phyloP scores from a whole-genome alignment of 2,888 invertebrate species.

The Dryococelus australis region DNA sequence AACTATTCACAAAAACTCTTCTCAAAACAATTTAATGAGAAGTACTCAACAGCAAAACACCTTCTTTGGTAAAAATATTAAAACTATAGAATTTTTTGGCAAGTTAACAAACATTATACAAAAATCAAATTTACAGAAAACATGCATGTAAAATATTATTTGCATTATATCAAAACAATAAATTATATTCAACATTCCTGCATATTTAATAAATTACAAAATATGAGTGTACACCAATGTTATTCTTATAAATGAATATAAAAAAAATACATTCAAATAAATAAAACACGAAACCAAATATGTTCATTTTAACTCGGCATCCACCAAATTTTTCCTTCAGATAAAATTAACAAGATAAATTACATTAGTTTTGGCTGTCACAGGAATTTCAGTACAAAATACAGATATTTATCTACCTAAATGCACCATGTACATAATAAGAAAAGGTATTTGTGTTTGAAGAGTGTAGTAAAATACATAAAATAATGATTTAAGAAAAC shows the following conservation, averaged over 20 bases:
- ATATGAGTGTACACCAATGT: neutral
- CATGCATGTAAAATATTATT: neutral
- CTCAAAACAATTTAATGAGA: neutral
- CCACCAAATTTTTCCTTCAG: neutral
- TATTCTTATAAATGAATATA: neutral
- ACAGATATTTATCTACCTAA: neutral
- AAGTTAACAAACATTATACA: neutral
- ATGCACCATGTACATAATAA: neutral
- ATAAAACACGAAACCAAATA: neutral
- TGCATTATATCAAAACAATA: slow-evolving; percentile 11
- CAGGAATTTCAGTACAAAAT: neutral
- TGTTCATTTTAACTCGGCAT: too few species aligned
- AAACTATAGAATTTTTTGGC: neutral
- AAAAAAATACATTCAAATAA: neutral
- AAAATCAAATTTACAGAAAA: neutral
- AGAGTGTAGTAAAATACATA: neutral
- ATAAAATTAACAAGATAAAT: neutral
- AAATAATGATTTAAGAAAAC: too few species aligned
- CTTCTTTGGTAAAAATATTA: slow-evolving; percentile 10
- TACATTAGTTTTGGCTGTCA: neutral
- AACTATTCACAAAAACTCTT: neutral
- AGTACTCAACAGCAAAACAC: neutral
- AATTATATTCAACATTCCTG: neutral
- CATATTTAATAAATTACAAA: neutral
- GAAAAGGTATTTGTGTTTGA: neutral